A percentile compares a stretch with the other conserved stretches of the same genome.
Conservation (phyloP, 1,140 invertebrate species). For the Drosophila triauraria region DNA sequence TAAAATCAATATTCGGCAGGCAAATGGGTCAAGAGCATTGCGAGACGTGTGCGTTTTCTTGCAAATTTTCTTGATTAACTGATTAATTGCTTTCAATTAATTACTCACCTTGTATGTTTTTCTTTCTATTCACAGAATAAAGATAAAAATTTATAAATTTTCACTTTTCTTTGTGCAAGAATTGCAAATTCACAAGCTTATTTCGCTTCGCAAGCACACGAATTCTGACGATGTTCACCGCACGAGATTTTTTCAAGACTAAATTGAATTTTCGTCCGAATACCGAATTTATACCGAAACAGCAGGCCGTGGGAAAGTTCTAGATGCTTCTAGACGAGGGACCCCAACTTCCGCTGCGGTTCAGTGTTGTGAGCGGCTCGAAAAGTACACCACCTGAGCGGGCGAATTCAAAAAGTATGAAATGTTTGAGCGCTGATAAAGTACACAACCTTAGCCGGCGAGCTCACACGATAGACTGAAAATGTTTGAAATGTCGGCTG, state of each 20-base stretch:
- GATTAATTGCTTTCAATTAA: not conserved
- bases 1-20: conserved; percentile 49
- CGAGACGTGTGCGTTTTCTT: conserved; percentile 1
- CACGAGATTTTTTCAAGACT: conserved; percentile 68
- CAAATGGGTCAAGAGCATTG: conserved; percentile 67
- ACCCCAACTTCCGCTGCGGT: conserved; percentile 51
- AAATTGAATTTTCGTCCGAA: conserved; percentile 26
- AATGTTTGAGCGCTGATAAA: too few species aligned
- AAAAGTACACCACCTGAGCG: conserved; percentile 17
- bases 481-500: not conserved
- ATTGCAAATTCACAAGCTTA: conserved; percentile 56
- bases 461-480: conserved; percentile 2
- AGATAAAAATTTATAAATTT: conserved; percentile 52
- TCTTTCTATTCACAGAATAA: conserved; percentile 60
- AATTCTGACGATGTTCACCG: conserved; percentile 40
- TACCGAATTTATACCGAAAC: conserved; percentile 51
- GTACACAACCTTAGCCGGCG: too few species aligned
- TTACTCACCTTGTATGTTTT: conserved; percentile 38
- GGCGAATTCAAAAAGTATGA: conserved; percentile 19
- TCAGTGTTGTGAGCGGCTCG: conserved; percentile 20
- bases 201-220: conserved; percentile 42
- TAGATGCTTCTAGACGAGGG: conserved; percentile 69
- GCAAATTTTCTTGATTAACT: not conserved
- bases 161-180: conserved; percentile 59
- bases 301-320: conserved; percentile 35